These are phyloP conservation scores for Callyntrura guangdongensis DNA, from an alignment of 2,888 invertebrate genomes.

Conservation along the genomic window DNA sequence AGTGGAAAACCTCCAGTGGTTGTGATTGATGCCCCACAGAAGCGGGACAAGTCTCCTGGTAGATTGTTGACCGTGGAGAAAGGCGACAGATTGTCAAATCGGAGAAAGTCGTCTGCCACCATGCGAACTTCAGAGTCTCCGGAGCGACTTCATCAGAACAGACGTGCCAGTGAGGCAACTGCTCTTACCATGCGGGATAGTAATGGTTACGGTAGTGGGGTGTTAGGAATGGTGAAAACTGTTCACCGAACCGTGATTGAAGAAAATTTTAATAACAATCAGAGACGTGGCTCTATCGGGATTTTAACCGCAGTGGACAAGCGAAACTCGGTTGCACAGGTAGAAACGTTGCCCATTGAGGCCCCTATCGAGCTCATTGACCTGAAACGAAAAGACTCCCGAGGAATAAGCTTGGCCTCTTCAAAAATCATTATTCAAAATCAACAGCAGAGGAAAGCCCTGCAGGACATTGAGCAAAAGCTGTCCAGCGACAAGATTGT, in stretches of 20 bases:
- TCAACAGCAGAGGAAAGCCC: slow-evolving; percentile 53
- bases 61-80: not conserved
- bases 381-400: slow-evolving; percentile 68
- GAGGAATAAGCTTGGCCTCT: slow-evolving; percentile 52
- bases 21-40: not conserved
- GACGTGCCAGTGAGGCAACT: slow-evolving; percentile 29
- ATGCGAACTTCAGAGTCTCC: slow-evolving; percentile 32
- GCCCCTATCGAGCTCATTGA: slow-evolving; percentile 40
- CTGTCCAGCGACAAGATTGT: not conserved
- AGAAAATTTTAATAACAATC: slow-evolving; percentile 35
- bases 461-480: slow-evolving; percentile 70
- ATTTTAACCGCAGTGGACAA: slow-evolving; percentile 37
- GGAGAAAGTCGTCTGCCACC: slow-evolving; percentile 34
- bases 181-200: not conserved
- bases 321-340: slow-evolving; percentile 37
- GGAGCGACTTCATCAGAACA: not conserved
- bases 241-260: slow-evolving; percentile 30
- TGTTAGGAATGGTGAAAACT: slow-evolving; percentile 7
- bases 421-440: slow-evolving; percentile 59
- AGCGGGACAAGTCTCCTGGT: slow-evolving; percentile 20
- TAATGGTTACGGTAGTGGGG: not conserved
- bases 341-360: slow-evolving; percentile 59
- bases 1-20: not conserved
- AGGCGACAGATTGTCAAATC: slow-evolving; percentile 11
- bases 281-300: slow-evolving; percentile 57